Conservation (phyloP, 1,140 invertebrate genomes). For the Coenobita brevimanus region DNA sequence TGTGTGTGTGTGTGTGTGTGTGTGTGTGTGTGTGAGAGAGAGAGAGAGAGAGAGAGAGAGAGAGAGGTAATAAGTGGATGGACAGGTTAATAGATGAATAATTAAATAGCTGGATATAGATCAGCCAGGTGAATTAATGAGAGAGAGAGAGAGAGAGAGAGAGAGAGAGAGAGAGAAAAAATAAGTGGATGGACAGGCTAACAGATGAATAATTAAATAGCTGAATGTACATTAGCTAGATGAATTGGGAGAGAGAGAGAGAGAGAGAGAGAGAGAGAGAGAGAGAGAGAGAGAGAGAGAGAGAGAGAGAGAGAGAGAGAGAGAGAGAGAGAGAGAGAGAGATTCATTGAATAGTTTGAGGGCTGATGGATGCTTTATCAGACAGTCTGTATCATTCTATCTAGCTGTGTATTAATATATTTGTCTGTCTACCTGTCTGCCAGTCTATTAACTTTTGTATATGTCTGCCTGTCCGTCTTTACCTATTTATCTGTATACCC, state of each 20-base stretch:
- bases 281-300: slow-evolving; percentile 19
- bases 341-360: background rate
- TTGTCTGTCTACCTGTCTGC: too few relatives aligned
- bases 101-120: too few relatives aligned
- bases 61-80: too few relatives aligned
- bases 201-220: too few relatives aligned
- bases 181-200: background rate
- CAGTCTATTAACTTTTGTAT: too few relatives aligned
- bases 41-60: slow-evolving; percentile 12
- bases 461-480: too few relatives aligned
- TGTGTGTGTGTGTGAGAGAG: background rate
- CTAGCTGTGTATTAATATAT: too few relatives aligned
- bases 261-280: slow-evolving; percentile 9
- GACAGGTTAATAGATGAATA: too few relatives aligned
- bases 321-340: background rate
- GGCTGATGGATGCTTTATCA: too few relatives aligned
- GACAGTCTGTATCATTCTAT: too few relatives aligned
- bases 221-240: background rate
- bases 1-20: background rate
- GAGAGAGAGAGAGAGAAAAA: background rate
- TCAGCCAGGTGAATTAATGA: background rate
- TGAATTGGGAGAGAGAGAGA: slow-evolving; percentile 14
- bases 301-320: slow-evolving; percentile 22
- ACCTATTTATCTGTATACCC: too few relatives aligned
- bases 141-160: slow-evolving; percentile 22